Base-by-base conservation (phyloP, 2,113 vertebrate genomes). In the Scartelaos histophorus region DNA sequence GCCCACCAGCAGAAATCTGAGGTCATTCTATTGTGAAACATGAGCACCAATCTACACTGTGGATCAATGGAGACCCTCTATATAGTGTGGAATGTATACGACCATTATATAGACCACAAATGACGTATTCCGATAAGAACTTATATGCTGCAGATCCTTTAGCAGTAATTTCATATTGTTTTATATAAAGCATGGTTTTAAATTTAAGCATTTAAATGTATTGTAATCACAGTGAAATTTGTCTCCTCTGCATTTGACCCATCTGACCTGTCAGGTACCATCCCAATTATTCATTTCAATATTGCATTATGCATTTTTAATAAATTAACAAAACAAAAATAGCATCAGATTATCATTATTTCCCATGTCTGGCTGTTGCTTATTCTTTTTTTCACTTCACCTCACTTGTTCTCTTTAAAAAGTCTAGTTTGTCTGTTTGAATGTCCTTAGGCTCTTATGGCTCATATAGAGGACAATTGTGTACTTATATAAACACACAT, bases 51-150 rank as follows among this genome's bases (percentile, higher is more conserved):
- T 38, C 61, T 35, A 35, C 61, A 38, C 34, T 10, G 60, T 64
- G 34, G 58, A 61, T 61, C 58, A 61, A 61, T 64, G 61, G 34
- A 64, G 58, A 38, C n/a, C 17, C 29, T 62, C 25, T 43, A 62
- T 38, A 62, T 29, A 29, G 35, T 25, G 56, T 25, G 61, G 34
- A 35, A 0, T 5, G 58, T 64, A 64, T 64, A 38, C 4, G 11
- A 12, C 35, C 15, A 7, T 61, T 16, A 16, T 16, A 61, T 60
- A 60, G 22, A 34, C 54, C 24, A 16, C 57, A 34, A 34, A 13
- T 29, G 4, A 29, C 15, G 10, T 60, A 19, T 57, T 24, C 54
- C 11, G 21, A 21, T 56, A 22, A 19, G 16, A 5, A 54, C 51
- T 9, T 43, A 10, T 10, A n/a, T 19, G 49, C 6, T 19, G 5